phyloP scores from a whole-genome alignment of 2,888 invertebrate genomes.

The Nudaria mundana region DNA sequence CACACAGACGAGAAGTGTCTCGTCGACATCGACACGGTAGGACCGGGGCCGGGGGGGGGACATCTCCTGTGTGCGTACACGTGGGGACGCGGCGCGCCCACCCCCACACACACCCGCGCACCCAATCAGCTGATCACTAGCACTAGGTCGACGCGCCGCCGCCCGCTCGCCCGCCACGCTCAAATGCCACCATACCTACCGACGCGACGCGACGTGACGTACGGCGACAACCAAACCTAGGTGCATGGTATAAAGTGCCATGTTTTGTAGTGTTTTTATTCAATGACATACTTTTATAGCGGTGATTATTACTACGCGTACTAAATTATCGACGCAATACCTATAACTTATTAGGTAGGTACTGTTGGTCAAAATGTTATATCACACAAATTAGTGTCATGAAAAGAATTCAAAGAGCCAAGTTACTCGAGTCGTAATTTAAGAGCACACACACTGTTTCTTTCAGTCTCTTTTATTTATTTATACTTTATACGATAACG shows the following conservation, averaged over 20 bases:
- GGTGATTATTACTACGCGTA: no score
- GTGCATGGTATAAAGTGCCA: no score
- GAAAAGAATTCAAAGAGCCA: neutral
- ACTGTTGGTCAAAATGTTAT: no score
- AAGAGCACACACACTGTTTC: constrained; percentile 1
- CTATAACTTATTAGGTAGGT: no score
- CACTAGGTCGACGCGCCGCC: constrained; percentile 47
- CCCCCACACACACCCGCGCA: constrained; percentile 35
- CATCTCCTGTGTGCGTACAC: constrained; percentile 42
- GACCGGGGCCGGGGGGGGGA: constrained; percentile 15
- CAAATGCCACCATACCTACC: constrained; percentile 9
- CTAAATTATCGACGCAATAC: no score
- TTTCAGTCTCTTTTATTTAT: constrained; percentile 27
- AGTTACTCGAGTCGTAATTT: neutral
- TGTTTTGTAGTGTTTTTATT: no score
- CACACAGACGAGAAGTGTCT: no score
- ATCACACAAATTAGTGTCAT: no score
- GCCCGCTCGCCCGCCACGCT: constrained; percentile 15
- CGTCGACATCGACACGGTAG: constrained; percentile 5
- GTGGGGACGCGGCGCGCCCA: constrained; percentile 37
- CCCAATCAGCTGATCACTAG: constrained; percentile 77
- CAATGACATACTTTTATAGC: no score
- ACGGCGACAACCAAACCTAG: no score
- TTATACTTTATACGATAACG: constrained; percentile 37
- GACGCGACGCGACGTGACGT: no score